Conservation (phyloP, 2,888 invertebrate species). For the Psylliodes chrysocephalus region DNA sequence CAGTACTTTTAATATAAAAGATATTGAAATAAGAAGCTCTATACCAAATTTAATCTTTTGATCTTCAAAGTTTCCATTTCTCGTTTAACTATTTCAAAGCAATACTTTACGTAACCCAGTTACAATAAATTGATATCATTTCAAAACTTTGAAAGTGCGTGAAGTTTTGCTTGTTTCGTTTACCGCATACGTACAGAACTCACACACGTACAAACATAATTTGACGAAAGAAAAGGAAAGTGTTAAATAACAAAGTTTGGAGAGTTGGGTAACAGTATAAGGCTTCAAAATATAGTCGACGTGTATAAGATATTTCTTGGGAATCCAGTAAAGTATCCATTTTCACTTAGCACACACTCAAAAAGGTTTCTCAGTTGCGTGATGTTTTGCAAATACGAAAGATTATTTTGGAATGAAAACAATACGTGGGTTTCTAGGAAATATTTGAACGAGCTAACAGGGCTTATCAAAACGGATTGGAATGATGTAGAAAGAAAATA, state of each 20-base stretch:
- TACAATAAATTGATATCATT: not conserved
- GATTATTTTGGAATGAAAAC: not conserved
- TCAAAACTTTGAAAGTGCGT: not conserved
- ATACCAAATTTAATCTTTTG: too few relatives aligned
- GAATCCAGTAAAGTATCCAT: not conserved
- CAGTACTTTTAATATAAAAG: too few relatives aligned
- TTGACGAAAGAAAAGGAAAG: constrained; percentile 21
- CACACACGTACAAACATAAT: not conserved
- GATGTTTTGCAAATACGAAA: not conserved
- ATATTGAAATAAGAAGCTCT: too few relatives aligned
- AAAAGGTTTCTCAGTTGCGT: not conserved
- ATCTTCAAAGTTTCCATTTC: too few relatives aligned
- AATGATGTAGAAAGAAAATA: too few relatives aligned
- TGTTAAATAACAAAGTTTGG: constrained; percentile 22
- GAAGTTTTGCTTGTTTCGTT: not conserved
- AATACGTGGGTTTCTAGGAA: not conserved
- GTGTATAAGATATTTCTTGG: constrained; percentile 9
- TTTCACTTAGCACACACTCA: constrained; percentile 5
- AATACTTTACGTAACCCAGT: too few relatives aligned
- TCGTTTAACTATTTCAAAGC: too few relatives aligned
- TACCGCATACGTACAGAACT: not conserved
- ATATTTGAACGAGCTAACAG: not conserved
- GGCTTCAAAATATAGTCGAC: constrained; percentile 3
- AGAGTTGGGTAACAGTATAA: constrained; percentile 17
- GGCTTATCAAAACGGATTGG: too few relatives aligned